Evolutionary conservation across 2,797 vertebrate species (phyloP).

Genomic region (Manis javanica): DNA sequence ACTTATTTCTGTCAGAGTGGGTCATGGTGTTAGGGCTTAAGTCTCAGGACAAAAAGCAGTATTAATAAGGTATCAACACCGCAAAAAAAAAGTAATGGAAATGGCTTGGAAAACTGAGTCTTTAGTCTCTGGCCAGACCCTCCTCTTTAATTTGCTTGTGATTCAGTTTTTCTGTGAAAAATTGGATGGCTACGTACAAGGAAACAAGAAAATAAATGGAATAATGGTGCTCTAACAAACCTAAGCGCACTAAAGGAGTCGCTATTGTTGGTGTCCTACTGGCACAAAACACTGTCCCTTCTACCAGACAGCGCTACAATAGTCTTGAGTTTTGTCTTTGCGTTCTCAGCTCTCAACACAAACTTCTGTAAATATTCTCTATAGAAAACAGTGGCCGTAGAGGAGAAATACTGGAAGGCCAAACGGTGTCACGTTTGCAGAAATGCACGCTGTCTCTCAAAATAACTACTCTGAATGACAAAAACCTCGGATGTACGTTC

Average conservation of each 20-base stretch:
- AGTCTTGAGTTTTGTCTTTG: not conserved
- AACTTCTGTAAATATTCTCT: conserved; percentile 1
- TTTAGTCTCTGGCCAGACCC: not conserved
- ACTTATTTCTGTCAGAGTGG: not conserved
- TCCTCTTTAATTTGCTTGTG: not conserved
- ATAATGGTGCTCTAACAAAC: not conserved
- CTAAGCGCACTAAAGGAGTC: not conserved
- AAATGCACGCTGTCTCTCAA: not conserved
- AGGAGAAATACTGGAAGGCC: not conserved
- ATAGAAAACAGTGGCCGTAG: not conserved
- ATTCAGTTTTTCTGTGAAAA: not conserved
- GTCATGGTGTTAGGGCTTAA: not conserved
- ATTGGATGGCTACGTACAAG: not conserved
- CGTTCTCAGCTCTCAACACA: conserved; percentile 9
- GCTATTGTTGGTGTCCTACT: not conserved
- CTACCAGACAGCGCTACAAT: not conserved
- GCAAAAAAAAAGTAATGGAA: not conserved
- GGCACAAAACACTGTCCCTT: not conserved
- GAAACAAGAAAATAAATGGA: not conserved
- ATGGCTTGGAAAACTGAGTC: not conserved
- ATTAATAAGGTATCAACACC: not conserved
- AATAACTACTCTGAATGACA: not conserved
- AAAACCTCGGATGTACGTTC: not conserved
- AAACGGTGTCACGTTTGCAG: not conserved
- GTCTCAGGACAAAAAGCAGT: not conserved